Conservation (phyloP, 2,113 vertebrate genomes). For the Bombycilla garrulus region DNA sequence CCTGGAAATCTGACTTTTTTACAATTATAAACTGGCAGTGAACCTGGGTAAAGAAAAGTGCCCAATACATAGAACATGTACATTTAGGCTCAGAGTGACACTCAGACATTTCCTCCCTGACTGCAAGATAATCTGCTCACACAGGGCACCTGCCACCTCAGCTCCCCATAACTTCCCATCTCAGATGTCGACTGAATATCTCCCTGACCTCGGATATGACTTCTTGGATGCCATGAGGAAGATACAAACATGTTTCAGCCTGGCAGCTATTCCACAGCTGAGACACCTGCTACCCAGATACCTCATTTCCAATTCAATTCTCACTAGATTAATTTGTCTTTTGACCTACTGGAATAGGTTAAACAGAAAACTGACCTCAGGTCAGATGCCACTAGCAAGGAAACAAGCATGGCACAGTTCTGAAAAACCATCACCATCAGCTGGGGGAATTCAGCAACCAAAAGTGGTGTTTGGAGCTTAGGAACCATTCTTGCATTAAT, state of each 20-base stretch:
- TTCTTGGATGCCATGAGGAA: slow-evolving; percentile 71
- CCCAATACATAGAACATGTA: slow-evolving; percentile 13
- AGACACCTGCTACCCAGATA: slow-evolving; percentile 86
- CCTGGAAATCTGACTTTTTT: not conserved
- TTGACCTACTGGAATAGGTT: slow-evolving; percentile 82
- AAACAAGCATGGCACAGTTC: slow-evolving; percentile 74
- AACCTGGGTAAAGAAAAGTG: slow-evolving; percentile 19
- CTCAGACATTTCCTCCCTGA: not conserved
- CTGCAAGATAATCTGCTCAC: slow-evolving; percentile 13
- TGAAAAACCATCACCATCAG: slow-evolving; percentile 59
- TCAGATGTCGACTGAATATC: slow-evolving; percentile 73
- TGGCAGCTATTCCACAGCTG: slow-evolving; percentile 71
- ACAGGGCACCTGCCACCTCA: slow-evolving; percentile 75
- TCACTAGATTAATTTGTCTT: slow-evolving; percentile 76
- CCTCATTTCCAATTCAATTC: slow-evolving; percentile 76
- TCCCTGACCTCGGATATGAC: slow-evolving; percentile 70
- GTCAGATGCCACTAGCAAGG: slow-evolving; percentile 80
- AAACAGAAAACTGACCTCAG: slow-evolving; percentile 78
- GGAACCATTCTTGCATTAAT: slow-evolving; percentile 71
- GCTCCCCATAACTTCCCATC: slow-evolving; percentile 37
- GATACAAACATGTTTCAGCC: slow-evolving; percentile 73
- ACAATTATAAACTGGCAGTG: not conserved
- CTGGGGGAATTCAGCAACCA: slow-evolving; percentile 14
- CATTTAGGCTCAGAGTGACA: not conserved
- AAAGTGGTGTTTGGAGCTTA: slow-evolving; percentile 58